These are phyloP conservation scores for Poecilia latipinna DNA, from an alignment of 2,113 vertebrate genomes.

Conservation along the genomic window DNA sequence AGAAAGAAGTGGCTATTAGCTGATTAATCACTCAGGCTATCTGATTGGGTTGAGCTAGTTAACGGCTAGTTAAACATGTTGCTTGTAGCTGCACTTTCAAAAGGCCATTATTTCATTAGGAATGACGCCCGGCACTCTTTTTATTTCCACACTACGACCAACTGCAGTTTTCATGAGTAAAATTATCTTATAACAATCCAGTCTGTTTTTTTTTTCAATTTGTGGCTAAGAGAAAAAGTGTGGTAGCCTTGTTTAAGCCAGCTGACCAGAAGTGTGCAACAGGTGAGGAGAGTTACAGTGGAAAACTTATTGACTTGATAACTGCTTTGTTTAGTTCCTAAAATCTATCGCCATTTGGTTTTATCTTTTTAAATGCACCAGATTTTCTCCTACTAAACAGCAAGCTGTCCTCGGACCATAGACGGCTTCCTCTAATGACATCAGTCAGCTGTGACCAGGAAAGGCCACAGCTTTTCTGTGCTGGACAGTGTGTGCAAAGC, in stretches of 20 bases:
- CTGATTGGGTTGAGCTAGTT: background rate
- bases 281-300: no score
- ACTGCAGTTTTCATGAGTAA: background rate
- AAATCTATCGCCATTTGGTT: background rate
- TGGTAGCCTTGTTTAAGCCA: no score
- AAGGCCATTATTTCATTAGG: background rate
- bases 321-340: background rate
- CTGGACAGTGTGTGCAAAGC: constrained; percentile 10
- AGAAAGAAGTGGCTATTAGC: background rate
- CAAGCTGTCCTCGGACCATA: constrained; percentile 13
- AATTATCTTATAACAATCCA: background rate
- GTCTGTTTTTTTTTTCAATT: background rate
- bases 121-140: background rate
- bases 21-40: background rate
- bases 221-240: no score
- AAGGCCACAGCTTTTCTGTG: background rate
- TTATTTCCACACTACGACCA: background rate
- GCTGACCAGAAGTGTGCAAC: no score
- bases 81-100: background rate
- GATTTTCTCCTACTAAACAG: background rate
- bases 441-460: constrained; percentile 8
- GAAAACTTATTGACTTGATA: background rate
- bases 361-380: constrained; percentile 15
- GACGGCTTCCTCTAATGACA: constrained; percentile 20
- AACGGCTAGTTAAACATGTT: background rate